Conservation (phyloP, 2,797 vertebrate genomes). For the Chanos chanos region DNA sequence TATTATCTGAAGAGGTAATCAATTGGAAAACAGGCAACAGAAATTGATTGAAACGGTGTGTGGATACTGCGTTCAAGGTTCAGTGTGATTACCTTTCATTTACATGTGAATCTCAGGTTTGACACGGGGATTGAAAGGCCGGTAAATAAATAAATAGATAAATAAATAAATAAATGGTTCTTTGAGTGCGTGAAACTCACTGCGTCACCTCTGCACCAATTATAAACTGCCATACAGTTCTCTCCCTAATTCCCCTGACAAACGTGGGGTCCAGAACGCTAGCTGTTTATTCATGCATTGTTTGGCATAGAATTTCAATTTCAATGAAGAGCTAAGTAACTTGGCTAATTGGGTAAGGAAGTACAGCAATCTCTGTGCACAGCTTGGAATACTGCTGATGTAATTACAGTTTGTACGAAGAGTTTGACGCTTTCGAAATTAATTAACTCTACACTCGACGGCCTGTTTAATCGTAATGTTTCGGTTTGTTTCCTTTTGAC, state of each 20-base stretch:
- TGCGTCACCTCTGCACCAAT: conserved; percentile 73
- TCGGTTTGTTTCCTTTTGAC: conserved; percentile 41
- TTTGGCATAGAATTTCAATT: conserved; percentile 55
- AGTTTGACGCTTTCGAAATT: conserved; percentile 73
- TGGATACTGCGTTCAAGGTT: conserved; percentile 56
- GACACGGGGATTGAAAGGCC: conserved; percentile 55
- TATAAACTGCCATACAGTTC: conserved; percentile 74
- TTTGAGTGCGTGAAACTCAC: conserved; percentile 59
- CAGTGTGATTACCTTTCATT: conserved; percentile 63
- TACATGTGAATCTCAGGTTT: conserved; percentile 76
- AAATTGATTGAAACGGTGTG: conserved; percentile 72
- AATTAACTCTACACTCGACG: conserved; percentile 70
- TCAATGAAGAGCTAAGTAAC: conserved; percentile 73
- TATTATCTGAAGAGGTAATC: conserved; percentile 63
- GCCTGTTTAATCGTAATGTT: conserved; percentile 45
- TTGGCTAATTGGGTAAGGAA: conserved; percentile 74
- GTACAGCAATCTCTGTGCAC: conserved; percentile 64
- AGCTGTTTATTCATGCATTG: conserved; percentile 71
- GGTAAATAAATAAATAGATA: conserved; percentile 40
- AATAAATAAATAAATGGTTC: conserved; percentile 39
- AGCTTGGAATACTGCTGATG: conserved; percentile 74
- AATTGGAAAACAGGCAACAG: conserved; percentile 57
- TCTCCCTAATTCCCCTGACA: conserved; percentile 63
- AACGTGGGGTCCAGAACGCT: conserved; percentile 69
- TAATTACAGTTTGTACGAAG: conserved; percentile 71